Conservation (phyloP, 2,113 vertebrate genomes). For the Lipophrys pholis region DNA sequence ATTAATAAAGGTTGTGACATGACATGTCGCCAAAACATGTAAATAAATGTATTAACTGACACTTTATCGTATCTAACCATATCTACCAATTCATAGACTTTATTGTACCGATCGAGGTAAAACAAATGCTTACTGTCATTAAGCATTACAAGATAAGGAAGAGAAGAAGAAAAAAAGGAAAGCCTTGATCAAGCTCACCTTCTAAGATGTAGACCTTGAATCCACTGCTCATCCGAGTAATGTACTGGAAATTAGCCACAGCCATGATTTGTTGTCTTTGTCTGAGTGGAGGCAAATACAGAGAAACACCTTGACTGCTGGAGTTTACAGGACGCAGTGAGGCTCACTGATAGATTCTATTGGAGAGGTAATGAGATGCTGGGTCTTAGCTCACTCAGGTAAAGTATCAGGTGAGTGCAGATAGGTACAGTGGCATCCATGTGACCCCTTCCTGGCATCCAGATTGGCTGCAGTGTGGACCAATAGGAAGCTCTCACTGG, state of each 20-base stretch:
- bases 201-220: conserved; percentile 88
- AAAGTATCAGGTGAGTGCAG: conserved; percentile 73
- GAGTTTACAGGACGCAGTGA: conserved; percentile 57
- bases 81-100: not conserved
- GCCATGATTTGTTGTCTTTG: conserved; percentile 77
- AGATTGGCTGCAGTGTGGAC: conserved; percentile 74
- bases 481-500: conserved; percentile 61
- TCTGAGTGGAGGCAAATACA: conserved; percentile 23
- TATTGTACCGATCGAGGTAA: not conserved
- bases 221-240: conserved; percentile 86
- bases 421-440: conserved; percentile 62
- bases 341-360: conserved; percentile 52
- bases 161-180: not conserved
- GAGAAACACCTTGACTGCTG: conserved; percentile 52
- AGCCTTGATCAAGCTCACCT: conserved; percentile 66
- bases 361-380: conserved; percentile 74
- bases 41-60: not conserved
- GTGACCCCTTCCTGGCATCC: conserved; percentile 52
- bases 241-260: conserved; percentile 86
- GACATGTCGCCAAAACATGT: not conserved
- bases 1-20: not conserved
- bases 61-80: not conserved
- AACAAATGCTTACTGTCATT: not conserved
- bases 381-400: conserved; percentile 65
- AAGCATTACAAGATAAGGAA: not conserved